Evolutionary conservation across 1,140 invertebrate genomes (phyloP).

Genomic region (Lucilia cuprina): DNA sequence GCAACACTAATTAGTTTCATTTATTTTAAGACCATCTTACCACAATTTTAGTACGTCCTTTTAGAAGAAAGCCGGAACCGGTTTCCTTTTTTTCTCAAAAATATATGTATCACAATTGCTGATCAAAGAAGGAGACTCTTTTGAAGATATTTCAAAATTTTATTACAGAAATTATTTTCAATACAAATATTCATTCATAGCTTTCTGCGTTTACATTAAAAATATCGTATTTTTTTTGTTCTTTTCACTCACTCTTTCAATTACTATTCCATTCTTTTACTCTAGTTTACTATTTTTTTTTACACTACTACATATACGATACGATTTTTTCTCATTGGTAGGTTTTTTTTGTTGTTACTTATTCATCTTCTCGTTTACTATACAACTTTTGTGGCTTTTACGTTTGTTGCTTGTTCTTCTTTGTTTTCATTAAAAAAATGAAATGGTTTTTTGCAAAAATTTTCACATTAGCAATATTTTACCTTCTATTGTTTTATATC

Average conservation of each 20-base stretch:
- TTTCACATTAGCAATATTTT: not conserved
- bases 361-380: not conserved
- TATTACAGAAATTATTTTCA: not conserved
- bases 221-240: not conserved
- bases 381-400: not conserved
- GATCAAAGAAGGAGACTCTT: too few relatives aligned
- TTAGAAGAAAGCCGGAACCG: slow-evolving; percentile 9
- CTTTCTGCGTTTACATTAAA: not conserved
- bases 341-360: not conserved
- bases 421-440: not conserved
- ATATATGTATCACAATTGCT: not conserved
- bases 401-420: not conserved
- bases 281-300: not conserved
- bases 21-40: not conserved
- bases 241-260: not conserved
- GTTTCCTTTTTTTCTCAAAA: not conserved
- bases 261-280: not conserved
- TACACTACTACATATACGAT: not conserved
- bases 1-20: not conserved
- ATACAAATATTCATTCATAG: not conserved
- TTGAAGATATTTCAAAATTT: not conserved
- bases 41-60: not conserved
- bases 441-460: not conserved
- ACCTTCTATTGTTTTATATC: not conserved
- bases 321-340: not conserved